Evolutionary conservation across 2,113 vertebrate genomes (phyloP), one percentile per base, ranked within the genome.

Genomic region (Spea multiplicata): DNA sequence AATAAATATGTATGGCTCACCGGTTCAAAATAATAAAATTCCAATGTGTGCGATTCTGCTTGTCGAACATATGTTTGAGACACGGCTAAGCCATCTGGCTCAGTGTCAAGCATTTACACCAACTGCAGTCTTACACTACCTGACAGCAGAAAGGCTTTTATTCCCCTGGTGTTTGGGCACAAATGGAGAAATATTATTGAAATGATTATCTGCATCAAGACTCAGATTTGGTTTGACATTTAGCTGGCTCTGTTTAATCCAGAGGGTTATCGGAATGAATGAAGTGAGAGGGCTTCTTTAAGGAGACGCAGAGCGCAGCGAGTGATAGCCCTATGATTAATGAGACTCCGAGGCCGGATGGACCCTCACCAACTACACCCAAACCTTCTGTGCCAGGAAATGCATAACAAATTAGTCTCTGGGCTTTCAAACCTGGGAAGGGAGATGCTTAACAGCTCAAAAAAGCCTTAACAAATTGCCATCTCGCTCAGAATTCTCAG

Each of bases 181-280:
- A 99, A 99, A 99, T 98, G 96, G 96, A 98, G 96, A 97, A 99
- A 99, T 99, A 99, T 98, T 99, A 99, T 99, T 99, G 97, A 98
- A 99, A 98, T 99, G 96, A 99, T 99, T 98, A 99, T 99, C 97
- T 98, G 97, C 97, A 97, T 98, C 96, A 97, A 97, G 97, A 98
- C 97, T 99, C 96, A 98, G 96, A 99, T 99, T 98, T 99, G 96
- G 95, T 96, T 94, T 99, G 97, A 99, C 97, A 99, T 99, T 99
- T 99, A 94, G 92, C 96, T 94, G 95, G 96, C 96, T 98, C 95
- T 94, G 95, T 94, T 95, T 99, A 98, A 99, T 99, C 96, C 97
- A 90, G 95, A 95, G 97, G 96, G 95, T 97, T 99, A 96, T 96
- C 95, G 94, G 93, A 94, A 95, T 96, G 95, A 95, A 96, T 94